Base-by-base conservation (phyloP, 1,140 invertebrate species). In the Tetramorium parvispinum region DNA sequence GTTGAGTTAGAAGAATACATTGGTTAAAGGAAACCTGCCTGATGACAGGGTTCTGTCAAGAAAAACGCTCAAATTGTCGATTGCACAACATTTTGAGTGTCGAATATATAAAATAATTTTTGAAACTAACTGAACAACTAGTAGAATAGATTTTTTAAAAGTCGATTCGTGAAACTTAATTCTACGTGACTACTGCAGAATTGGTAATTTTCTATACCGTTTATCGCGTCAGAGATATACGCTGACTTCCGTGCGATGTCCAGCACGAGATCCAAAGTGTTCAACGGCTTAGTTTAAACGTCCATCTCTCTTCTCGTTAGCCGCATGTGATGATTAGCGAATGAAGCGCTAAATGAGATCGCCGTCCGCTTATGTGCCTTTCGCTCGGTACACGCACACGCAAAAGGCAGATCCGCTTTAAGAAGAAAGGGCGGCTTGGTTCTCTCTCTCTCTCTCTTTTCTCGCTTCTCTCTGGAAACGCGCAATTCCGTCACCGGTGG, bases 311-410 rank as follows among this genome's bases (percentile, higher is more conserved):
- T 18, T 55, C 55, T 81, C 21, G 46, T 51, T 46, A 61, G 4
- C 11, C 21, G 21, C 24, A 18, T 10, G 46, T 32, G n/a, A 81
- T 70, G 61, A 37, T 70, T 57, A 81, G 51, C 49, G 21, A 81
- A 37, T 40, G 49, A 70, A 32, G 49, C 65, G 65, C 63, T 53
- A 70, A 81, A 81, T 70, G 63, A 81, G 37, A 81, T 81, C 46
- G 57, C 18, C 16, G 55, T 70, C 10, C 37, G 32, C 21, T 59
- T 37, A 66, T 18, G 10, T 24, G 40, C 51, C n/a, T 13, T 16
- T 79, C 13, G n/a, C 3, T 16, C n/a, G 49, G n/a, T n/a, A n/a
- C 16, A 37, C 43, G 6, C 43, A 16, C 3, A 18, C n/a, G 63
- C 37, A 46, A 81, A 81, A 27, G 32, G 13, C 21, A 53, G 63